Conservation (phyloP, 2,888 invertebrate genomes). For the Microplitis manilae region DNA sequence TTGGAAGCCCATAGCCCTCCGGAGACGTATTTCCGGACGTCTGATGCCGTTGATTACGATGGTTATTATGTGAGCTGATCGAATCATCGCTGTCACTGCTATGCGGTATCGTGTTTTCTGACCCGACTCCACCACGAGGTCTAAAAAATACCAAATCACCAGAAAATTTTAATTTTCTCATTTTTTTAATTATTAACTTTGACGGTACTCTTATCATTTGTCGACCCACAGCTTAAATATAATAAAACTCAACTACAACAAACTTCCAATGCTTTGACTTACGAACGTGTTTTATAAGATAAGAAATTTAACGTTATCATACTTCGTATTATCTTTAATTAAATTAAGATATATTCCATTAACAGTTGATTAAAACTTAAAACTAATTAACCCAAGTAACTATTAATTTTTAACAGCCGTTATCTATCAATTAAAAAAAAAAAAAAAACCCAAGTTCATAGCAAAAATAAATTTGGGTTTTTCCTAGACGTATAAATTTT, state of each 20-base stretch:
- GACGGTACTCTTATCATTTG: not conserved
- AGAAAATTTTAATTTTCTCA: constrained; percentile 5
- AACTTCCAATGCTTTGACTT: not conserved
- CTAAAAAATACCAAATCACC: constrained; percentile 54
- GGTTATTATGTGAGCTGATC: constrained; percentile 56
- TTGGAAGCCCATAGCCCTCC: constrained; percentile 62
- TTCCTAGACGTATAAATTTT: not conserved
- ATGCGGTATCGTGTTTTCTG: constrained; percentile 60
- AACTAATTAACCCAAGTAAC: not conserved
- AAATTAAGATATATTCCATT: not conserved
- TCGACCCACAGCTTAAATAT: not conserved
- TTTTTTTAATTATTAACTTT: not conserved
- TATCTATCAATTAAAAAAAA: not conserved
- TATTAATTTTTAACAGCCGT: not conserved
- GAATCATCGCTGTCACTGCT: constrained; percentile 69
- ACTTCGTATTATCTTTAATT: not conserved
- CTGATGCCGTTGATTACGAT: constrained; percentile 46
- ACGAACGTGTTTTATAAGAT: not conserved
- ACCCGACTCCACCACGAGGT: constrained; percentile 66
- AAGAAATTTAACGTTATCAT: not conserved
- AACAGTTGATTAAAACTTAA: not conserved
- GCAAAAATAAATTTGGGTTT: not conserved
- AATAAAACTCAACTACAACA: not conserved
- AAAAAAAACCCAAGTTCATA: not conserved
- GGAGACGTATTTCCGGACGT: constrained; percentile 51